Evolutionary conservation across 2,113 vertebrate genomes (phyloP), one percentile per base, ranked within the genome.

Genomic region (Cryptotis parvus): DNA sequence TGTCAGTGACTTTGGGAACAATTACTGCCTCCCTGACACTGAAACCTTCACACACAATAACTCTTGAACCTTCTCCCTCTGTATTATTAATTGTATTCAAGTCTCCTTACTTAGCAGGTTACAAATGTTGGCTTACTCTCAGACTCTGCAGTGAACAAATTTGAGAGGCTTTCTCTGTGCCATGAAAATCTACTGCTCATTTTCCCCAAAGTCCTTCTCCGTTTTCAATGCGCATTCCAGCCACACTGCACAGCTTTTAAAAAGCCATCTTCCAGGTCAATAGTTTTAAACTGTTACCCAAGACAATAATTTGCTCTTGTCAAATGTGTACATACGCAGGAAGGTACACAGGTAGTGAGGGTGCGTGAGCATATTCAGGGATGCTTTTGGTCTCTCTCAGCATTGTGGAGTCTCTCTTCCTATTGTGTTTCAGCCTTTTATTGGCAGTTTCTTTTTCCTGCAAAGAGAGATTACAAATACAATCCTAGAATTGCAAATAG

Each of bases 401-500:
- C 74, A 6, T 37, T 70, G 49, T 45, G 73, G 75, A 89, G 66
- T 80, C 65, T 65, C 80, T 73, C 80, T 91, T 91, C 69, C 83
- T 18, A 84, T 94, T 96, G 90, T 97, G 88, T 91, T 73, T 45
- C 63, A 41, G 72, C 61, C 84, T 90, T 91, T 95, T 55, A 79
- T 41, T 80, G 93, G 83, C 87, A n/a, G 89, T 69, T 86, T 95
- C 84, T 94, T 96, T 93, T 89, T 88, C 87, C 93, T 96, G 84
- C 89, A 81, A 92, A 96, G 86, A 94, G 86, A 93, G 96, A 93
- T 31, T 84, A 94, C 94, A 97, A 0, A 95, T 88, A 95, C 78
- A 95, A 90, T 93, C 87, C 91, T 29, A 58, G 88, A 49, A 3
- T 18, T 90, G 93, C 94, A 95, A 96, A 97, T 76, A 92, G 87